These are phyloP conservation scores for Ceriagrion tenellum DNA, from an alignment of 2,888 invertebrate genomes.

Conservation along the genomic window DNA sequence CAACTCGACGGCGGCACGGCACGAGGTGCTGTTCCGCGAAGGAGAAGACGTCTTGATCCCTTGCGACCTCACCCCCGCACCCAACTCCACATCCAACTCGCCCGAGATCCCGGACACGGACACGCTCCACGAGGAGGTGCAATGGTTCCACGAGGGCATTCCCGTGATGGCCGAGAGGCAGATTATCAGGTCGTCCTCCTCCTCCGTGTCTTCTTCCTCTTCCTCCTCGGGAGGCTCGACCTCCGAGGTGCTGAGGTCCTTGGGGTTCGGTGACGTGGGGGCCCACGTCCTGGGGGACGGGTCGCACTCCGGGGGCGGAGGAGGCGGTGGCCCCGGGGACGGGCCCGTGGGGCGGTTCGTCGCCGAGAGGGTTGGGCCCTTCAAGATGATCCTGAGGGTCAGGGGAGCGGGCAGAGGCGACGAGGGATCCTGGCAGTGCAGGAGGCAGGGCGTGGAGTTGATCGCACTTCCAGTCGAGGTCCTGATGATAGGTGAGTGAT, in stretches of 20 bases:
- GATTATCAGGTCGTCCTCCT: background rate
- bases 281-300: constrained; percentile 55
- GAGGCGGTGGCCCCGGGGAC: background rate
- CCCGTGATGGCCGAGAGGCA: constrained; percentile 4
- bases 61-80: constrained; percentile 33
- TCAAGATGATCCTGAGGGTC: constrained; percentile 44
- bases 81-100: background rate
- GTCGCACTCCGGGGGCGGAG: background rate
- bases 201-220: background rate
- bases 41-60: constrained; percentile 44
- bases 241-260: constrained; percentile 42
- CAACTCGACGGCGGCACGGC: constrained; percentile 30
- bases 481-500: constrained; percentile 55
- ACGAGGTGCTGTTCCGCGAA: constrained; percentile 46
- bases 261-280: constrained; percentile 56
- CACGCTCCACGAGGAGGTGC: constrained; percentile 31
- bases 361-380: constrained; percentile 42
- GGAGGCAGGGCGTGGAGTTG: background rate
- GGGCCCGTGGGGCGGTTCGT: constrained; percentile 14
- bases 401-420: constrained; percentile 11
- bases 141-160: constrained; percentile 46
- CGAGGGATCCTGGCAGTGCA: constrained; percentile 47
- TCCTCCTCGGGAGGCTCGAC: constrained; percentile 9
- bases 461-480: background rate
- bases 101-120: constrained; percentile 13